phyloP scores from a whole-genome alignment of 2,797 vertebrate genomes.

The Sitta carolinensis region DNA sequence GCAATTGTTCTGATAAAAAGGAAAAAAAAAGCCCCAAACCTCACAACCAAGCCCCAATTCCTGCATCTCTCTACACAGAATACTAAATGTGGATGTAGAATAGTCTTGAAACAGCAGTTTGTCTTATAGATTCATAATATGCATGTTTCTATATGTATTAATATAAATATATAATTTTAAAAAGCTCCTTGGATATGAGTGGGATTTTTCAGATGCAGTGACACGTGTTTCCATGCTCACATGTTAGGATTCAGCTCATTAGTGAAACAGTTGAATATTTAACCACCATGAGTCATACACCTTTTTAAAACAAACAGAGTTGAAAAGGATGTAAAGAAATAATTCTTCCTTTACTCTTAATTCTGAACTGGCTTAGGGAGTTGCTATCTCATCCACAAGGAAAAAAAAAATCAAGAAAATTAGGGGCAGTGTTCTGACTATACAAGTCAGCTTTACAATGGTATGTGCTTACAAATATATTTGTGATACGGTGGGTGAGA shows the following conservation, averaged over 20 bases:
- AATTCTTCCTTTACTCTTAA: not conserved
- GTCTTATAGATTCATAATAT: not conserved
- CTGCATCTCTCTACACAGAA: not conserved
- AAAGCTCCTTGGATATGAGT: not conserved
- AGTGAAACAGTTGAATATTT: conserved; percentile 40
- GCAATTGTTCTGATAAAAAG: not conserved
- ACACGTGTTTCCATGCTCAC: not conserved
- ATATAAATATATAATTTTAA: not conserved
- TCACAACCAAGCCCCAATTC: not conserved
- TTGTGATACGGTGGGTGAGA: not conserved
- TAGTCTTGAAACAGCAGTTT: not conserved
- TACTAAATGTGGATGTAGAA: not conserved
- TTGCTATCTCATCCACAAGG: not conserved
- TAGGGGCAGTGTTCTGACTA: not conserved
- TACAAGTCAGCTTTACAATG: not conserved
- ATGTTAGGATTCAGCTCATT: not conserved
- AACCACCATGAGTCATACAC: not conserved
- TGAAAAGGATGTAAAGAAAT: not conserved
- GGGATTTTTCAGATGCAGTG: not conserved
- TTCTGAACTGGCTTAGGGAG: not conserved
- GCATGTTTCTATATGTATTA: accelerated
- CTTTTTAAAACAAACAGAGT: not conserved
- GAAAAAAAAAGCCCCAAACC: not conserved
- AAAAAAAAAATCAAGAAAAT: not conserved
- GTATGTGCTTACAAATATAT: not conserved